A percentile compares a stretch with the other conserved stretches of the same genome.
phyloP scores from a whole-genome alignment of 2,888 invertebrate species.

The Venustoraphidia nigricollis region DNA sequence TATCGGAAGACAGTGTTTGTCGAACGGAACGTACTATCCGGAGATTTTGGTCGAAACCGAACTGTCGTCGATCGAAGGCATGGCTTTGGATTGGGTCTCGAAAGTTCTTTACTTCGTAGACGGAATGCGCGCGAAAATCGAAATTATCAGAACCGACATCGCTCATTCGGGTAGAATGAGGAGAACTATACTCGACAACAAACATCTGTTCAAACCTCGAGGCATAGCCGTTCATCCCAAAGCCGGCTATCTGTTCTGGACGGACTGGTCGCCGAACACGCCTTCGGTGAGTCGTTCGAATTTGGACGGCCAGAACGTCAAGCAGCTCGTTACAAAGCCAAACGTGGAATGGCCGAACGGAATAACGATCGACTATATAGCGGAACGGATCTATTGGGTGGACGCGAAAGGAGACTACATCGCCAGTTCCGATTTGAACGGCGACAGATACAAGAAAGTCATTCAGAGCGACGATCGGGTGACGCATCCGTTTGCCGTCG shows the following conservation, averaged over 20 bases:
- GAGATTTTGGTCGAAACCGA: constrained; percentile 61
- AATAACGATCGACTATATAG: constrained; percentile 67
- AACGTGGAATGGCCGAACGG: constrained; percentile 77
- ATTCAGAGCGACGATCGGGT: constrained; percentile 47
- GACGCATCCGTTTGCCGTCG: constrained; percentile 74
- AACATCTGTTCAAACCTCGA: constrained; percentile 50
- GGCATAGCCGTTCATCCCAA: constrained; percentile 73
- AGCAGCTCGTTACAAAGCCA: constrained; percentile 45
- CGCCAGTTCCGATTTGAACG: constrained; percentile 58
- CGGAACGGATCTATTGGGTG: constrained; percentile 74
- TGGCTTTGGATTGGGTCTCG: constrained; percentile 82
- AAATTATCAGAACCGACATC: constrained; percentile 56
- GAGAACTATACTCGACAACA: constrained; percentile 53
- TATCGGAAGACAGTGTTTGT: constrained; percentile 61
- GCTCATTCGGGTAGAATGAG: constrained; percentile 54
- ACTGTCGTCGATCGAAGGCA: constrained; percentile 69
- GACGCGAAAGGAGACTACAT: constrained; percentile 74
- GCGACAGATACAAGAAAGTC: constrained; percentile 48
- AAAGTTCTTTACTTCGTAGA: constrained; percentile 79
- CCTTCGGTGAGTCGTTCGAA: constrained; percentile 67
- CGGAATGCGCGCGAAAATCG: constrained; percentile 60
- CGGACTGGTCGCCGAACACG: constrained; percentile 68
- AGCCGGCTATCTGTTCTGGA: constrained; percentile 72
- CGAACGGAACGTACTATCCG: constrained; percentile 42
- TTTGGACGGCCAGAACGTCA: constrained; percentile 58